phyloP scores from a whole-genome alignment of 2,888 invertebrate species.

The Apamea monoglypha region DNA sequence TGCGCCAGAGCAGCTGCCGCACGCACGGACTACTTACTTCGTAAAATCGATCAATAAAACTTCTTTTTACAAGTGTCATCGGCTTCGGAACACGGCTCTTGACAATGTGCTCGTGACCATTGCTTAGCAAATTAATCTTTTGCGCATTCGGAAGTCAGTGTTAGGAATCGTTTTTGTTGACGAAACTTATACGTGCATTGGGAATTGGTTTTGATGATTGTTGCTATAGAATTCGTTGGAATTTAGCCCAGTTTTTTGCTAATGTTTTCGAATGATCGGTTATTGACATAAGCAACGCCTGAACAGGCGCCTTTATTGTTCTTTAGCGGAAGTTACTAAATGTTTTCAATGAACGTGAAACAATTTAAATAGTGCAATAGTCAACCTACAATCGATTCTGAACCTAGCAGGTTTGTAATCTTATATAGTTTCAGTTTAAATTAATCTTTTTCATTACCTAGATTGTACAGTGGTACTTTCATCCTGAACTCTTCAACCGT shows the following conservation, averaged over 20 bases:
- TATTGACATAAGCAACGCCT: conserved; percentile 29
- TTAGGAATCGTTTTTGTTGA: conserved; percentile 28
- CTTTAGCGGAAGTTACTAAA: neutral
- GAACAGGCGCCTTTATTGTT: neutral
- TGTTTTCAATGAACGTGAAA: neutral
- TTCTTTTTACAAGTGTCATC: conserved; percentile 68
- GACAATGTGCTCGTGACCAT: conserved; percentile 63
- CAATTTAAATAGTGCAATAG: neutral
- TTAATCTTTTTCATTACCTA: neutral
- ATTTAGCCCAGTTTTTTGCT: conserved; percentile 47
- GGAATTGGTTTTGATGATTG: conserved; percentile 30
- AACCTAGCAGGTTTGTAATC: neutral
- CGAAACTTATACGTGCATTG: conserved; percentile 40
- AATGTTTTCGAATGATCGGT: conserved; percentile 11
- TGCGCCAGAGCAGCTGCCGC: conserved; percentile 79
- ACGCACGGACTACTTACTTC: conserved; percentile 73
- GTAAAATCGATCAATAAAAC: conserved; percentile 69
- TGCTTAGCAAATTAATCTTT: conserved; percentile 63
- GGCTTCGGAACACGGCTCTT: conserved; percentile 55
- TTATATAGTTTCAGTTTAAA: neutral
- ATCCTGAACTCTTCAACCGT: conserved; percentile 34
- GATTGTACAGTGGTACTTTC: conserved; percentile 13
- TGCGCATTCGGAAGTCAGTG: conserved; percentile 54
- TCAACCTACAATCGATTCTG: neutral
- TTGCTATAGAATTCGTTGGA: conserved; percentile 29